These are phyloP conservation scores for Sitta carolinensis DNA, from an alignment of 2,797 vertebrate genomes.

Conservation along the genomic window DNA sequence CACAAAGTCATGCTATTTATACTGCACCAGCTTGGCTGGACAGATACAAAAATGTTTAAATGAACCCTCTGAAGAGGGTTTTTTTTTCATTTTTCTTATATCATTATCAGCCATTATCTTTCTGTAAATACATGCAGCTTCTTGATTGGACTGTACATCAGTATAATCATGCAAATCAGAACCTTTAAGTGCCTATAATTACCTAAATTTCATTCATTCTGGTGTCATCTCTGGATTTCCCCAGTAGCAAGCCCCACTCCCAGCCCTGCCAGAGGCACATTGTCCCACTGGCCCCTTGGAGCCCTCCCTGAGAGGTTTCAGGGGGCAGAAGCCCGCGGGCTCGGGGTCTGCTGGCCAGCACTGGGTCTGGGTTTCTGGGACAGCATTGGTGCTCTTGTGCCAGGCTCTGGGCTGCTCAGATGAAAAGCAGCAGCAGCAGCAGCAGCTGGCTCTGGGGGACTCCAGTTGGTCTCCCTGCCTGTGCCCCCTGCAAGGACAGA, in stretches of 20 bases:
- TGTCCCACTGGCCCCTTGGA: neutral
- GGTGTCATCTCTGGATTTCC: slow-evolving; percentile 19
- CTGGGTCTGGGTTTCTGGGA: too few species aligned
- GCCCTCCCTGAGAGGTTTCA: neutral
- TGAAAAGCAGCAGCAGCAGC: neutral
- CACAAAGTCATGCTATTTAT: neutral
- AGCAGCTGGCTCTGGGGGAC: too few species aligned
- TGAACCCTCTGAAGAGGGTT: neutral
- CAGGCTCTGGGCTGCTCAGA: neutral
- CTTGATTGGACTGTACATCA: slow-evolving; percentile 23
- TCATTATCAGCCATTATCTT: neutral
- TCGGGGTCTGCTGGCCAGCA: too few species aligned
- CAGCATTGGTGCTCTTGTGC: neutral
- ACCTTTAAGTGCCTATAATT: slow-evolving; percentile 35
- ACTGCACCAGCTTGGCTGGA: neutral
- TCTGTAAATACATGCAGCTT: slow-evolving; percentile 10
- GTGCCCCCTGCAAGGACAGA: neutral
- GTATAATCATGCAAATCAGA: slow-evolving; percentile 40
- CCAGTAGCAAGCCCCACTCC: neutral
- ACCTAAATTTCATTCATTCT: slow-evolving; percentile 40
- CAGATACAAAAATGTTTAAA: neutral
- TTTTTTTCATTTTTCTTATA: neutral
- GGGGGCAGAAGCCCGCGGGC: neutral
- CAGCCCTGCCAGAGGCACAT: neutral
- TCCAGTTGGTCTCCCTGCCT: too few species aligned